phyloP scores from a whole-genome alignment of 2,113 vertebrate genomes.

The Meles meles region DNA sequence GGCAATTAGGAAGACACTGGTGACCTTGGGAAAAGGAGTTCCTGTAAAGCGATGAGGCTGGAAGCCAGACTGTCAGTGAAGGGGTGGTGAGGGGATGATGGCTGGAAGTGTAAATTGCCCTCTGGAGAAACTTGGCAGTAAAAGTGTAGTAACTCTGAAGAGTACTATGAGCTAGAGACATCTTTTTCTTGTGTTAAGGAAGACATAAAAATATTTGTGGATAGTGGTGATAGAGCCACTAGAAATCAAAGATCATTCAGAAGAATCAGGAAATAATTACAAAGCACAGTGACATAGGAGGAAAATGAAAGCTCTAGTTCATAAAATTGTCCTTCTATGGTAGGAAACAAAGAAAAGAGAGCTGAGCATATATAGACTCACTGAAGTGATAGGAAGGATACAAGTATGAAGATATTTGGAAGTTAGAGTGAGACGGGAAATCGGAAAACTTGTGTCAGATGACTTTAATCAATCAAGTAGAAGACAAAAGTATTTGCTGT shows the following conservation, averaged over 20 bases:
- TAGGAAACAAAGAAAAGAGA: neutral
- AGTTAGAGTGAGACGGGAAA: neutral
- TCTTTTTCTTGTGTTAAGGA: neutral
- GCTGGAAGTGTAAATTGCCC: neutral
- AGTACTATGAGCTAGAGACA: neutral
- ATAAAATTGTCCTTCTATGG: neutral
- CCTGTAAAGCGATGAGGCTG: neutral
- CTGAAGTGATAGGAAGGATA: neutral
- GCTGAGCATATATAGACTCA: neutral
- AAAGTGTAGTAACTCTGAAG: neutral
- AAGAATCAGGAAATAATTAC: neutral
- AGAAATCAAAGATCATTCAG: neutral
- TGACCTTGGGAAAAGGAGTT: slow-evolving; percentile 9
- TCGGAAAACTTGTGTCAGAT: neutral
- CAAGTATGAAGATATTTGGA: neutral
- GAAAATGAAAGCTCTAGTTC: neutral
- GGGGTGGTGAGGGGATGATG: neutral
- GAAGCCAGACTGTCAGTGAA: neutral
- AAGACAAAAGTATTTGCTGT: neutral
- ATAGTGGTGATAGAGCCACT: neutral
- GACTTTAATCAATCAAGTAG: neutral
- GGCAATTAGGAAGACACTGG: slow-evolving; percentile 21
- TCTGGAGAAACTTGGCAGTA: neutral
- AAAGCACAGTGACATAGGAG: neutral
- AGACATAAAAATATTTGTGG: neutral